Evolutionary conservation across 2,888 invertebrate species (phyloP), one percentile per base, ranked within the genome.

Genomic region (Patella caerulea): DNA sequence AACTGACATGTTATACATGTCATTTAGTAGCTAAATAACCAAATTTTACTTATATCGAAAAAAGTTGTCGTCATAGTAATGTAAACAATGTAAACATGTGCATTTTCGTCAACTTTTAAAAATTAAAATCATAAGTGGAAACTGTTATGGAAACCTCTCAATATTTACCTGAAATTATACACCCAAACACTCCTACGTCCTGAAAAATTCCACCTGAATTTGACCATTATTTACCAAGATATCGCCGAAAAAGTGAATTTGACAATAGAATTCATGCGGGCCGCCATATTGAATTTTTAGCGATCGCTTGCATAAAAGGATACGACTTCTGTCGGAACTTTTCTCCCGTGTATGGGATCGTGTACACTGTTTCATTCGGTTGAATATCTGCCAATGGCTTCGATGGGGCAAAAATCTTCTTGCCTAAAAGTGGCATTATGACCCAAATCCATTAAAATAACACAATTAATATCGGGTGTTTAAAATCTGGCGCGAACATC

Each of bases 401-500:
- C 24, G 82, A 83, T 74, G 85, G 85, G 69, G 81, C 79, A 81
- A 88, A 88, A 71, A 86, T 83, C 80, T 87, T 87, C 80, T 89
- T 90, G 69, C 90, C 88, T 75, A 90, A 83, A 73, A 91, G 87
- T 59, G 91, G 91, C 91, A 91, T 91, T 55, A 53, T 86, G 79
- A 74, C 72, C 73, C 71, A 79, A 79, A 83, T 82, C 81, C 84
- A 81, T 83, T 69, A 83, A 86, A 82, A 79, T 76, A 73, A 74
- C 65, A 79, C 75, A 81, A 83, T 81, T 73, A 81, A 76, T 76
- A 73, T 76, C 80, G 74, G 78, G 86, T 45, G 86, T 88, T 88
- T 85, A 86, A 89, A 90, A 89, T 88, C 86, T 89, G 89, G 90
- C 90, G 90, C 88, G 89, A 88, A 89, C 81, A 78, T 83, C 82